These are phyloP conservation scores for Copsychus sechellarum DNA, from an alignment of 2,113 vertebrate species.

Conservation along the genomic window DNA sequence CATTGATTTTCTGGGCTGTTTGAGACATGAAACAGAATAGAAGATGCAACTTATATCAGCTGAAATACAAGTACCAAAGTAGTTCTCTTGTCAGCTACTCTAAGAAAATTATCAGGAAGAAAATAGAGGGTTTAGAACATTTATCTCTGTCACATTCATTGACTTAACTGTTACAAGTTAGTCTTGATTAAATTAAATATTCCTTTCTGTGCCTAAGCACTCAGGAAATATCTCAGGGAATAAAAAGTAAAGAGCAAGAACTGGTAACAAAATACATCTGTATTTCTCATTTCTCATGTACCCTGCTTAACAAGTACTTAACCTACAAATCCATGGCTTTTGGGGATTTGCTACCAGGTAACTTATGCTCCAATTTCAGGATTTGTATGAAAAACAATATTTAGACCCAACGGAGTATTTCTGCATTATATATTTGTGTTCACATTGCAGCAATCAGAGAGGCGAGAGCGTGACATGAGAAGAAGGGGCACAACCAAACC, in stretches of 20 bases:
- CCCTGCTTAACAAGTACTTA: not conserved
- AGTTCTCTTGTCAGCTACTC: not conserved
- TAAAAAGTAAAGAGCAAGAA: not conserved
- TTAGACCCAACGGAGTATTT: not conserved
- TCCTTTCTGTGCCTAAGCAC: not conserved
- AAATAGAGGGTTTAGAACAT: not conserved
- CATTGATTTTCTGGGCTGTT: not conserved
- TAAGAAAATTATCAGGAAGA: not conserved
- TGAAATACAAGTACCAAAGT: not conserved
- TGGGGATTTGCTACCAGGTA: not conserved
- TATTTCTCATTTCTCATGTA: not conserved
- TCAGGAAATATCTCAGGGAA: not conserved
- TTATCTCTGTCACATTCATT: not conserved
- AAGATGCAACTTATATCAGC: not conserved
- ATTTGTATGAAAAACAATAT: not conserved
- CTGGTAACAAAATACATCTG: not conserved
- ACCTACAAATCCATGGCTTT: not conserved
- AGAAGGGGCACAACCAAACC: not conserved
- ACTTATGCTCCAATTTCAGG: not conserved
- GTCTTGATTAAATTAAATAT: not conserved
- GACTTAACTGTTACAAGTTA: not conserved
- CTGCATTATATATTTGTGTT: not conserved
- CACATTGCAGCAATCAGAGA: not conserved
- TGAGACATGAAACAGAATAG: not conserved
- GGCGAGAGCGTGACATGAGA: not conserved